Conservation (phyloP, 2,888 invertebrate genomes). For the Latrodectus hesperus region DNA sequence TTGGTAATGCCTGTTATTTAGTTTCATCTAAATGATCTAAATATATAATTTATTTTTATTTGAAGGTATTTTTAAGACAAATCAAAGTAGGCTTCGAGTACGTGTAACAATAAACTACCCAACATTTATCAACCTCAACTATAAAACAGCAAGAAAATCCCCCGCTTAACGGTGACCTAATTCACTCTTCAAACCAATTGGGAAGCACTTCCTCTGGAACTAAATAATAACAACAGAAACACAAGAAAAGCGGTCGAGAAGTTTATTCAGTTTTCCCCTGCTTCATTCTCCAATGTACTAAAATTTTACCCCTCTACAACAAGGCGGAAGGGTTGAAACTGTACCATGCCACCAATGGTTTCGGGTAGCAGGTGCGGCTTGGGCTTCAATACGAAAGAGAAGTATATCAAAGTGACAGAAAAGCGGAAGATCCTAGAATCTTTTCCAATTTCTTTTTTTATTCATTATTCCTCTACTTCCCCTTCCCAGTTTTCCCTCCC, state of each 20-base stretch:
- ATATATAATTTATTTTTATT: background rate
- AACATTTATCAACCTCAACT: constrained; percentile 37
- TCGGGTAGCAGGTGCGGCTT: constrained; percentile 51
- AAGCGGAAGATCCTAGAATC: constrained; percentile 30
- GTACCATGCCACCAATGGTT: constrained; percentile 6
- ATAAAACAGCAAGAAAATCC: constrained; percentile 45
- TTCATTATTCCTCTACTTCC: background rate
- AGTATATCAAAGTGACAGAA: constrained; percentile 65
- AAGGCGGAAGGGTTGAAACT: constrained; percentile 25
- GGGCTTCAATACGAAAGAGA: constrained; percentile 44
- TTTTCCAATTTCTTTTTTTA: constrained; percentile 18
- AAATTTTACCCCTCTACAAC: background rate
- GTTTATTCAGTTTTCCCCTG: background rate
- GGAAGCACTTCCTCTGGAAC: constrained; percentile 22
- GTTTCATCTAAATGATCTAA: too few relatives aligned
- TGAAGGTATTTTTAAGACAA: background rate
- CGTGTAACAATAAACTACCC: constrained; percentile 19
- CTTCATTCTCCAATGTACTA: background rate
- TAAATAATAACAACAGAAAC: constrained; percentile 36
- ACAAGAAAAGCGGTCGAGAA: background rate
- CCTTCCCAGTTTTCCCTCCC: constrained; percentile 2
- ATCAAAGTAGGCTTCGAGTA: background rate
- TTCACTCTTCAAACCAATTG: constrained; percentile 49
- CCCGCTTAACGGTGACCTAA: constrained; percentile 60
- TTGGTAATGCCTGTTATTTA: too few relatives aligned